Conservation (phyloP, 2,113 vertebrate genomes). For the Oreochromis tanganicae region DNA sequence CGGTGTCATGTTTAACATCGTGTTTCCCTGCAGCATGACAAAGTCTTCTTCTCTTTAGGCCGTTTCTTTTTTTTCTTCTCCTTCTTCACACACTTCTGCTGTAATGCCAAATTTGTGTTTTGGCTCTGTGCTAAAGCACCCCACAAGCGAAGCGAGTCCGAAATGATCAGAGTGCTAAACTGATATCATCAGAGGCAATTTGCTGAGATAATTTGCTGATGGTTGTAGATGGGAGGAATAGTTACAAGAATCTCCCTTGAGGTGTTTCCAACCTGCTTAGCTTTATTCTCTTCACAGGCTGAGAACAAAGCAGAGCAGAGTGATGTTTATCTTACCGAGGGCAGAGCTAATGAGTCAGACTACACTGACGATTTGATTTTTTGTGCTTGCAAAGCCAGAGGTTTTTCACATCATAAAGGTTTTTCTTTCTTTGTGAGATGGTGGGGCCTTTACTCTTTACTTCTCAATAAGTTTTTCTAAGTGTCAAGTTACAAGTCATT, state of each 20-base stretch:
- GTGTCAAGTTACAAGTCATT: background rate
- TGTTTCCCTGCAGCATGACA: background rate
- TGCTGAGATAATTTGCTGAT: background rate
- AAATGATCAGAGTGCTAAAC: background rate
- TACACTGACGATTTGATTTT: background rate
- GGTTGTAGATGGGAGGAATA: background rate
- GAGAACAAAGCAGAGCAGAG: background rate
- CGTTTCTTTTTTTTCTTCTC: background rate
- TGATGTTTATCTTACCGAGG: background rate
- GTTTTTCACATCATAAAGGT: background rate
- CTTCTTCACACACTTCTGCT: background rate
- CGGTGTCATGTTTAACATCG: background rate
- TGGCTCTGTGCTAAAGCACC: background rate
- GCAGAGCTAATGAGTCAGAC: background rate
- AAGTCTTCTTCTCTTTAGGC: background rate
- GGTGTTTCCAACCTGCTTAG: background rate
- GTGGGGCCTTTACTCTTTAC: rapidly evolving
- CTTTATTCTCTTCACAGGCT: background rate
- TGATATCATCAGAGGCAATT: background rate
- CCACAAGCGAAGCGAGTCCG: background rate
- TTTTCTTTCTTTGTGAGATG: background rate
- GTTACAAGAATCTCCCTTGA: background rate
- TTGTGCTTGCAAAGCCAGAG: background rate
- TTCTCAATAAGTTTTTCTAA: background rate
- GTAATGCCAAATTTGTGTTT: background rate